phyloP scores from a whole-genome alignment of 2,888 invertebrate species.

The Xestia c-nigrum region DNA sequence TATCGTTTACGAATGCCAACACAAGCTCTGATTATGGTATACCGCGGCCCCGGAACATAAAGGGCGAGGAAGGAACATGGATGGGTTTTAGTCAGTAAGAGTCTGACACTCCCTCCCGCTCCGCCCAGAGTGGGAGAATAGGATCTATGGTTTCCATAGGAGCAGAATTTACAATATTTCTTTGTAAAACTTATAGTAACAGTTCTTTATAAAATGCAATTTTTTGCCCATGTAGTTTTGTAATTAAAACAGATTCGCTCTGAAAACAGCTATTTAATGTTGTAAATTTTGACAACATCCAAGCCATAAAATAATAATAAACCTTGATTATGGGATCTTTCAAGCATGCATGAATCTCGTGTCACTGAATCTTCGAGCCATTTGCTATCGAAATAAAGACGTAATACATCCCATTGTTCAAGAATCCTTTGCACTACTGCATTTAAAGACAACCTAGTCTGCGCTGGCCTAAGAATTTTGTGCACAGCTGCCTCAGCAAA shows the following conservation, averaged over 20 bases:
- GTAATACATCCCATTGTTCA: conserved; percentile 69
- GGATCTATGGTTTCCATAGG: conserved; percentile 10
- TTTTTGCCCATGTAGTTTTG: conserved; percentile 11
- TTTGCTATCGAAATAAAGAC: conserved; percentile 45
- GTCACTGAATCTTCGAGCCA: conserved; percentile 31
- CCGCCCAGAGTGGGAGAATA: no score
- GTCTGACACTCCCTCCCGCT: no score
- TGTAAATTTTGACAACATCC: conserved; percentile 38
- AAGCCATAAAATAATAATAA: conserved; percentile 32
- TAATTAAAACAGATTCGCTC: conserved; percentile 26
- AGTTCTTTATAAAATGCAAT: conserved; percentile 11
- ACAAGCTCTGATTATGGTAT: conserved; percentile 2
- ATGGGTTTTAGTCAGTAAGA: no score
- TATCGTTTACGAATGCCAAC: conserved; percentile 15
- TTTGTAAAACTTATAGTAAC: conserved; percentile 11
- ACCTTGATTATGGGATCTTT: conserved; percentile 21
- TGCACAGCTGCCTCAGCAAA: conserved; percentile 52
- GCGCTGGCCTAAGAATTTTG: conserved; percentile 56
- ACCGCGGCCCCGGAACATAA: no score
- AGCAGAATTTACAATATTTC: conserved; percentile 14
- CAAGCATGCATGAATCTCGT: conserved; percentile 16
- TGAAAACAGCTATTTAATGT: conserved; percentile 32
- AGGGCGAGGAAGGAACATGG: no score
- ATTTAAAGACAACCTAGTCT: conserved; percentile 63
- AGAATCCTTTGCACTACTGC: conserved; percentile 65